phyloP scores from a whole-genome alignment of 2,797 vertebrate species.

The Scomberomorus guttatus region DNA sequence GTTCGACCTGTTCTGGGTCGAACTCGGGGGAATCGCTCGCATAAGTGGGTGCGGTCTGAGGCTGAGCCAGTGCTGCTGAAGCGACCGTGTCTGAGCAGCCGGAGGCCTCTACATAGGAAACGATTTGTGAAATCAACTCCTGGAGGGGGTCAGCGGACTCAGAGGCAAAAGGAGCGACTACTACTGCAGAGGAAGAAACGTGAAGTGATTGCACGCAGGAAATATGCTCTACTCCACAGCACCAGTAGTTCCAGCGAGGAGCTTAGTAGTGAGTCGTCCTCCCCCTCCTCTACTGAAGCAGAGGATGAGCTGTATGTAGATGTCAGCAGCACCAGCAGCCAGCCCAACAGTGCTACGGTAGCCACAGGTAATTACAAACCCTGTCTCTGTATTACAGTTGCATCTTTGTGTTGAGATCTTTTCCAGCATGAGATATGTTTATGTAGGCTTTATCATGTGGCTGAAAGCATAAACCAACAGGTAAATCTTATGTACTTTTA shows the following conservation, averaged over 20 bases:
- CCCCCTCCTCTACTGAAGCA: constrained; percentile 94
- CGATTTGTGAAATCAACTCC: constrained; percentile 91
- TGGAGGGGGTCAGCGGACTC: constrained; percentile 91
- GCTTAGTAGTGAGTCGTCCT: constrained; percentile 93
- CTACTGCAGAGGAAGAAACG: constrained; percentile 96
- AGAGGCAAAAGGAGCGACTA: constrained; percentile 96
- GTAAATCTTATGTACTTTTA: not conserved
- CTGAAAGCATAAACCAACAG: constrained; percentile 4
- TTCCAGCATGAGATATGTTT: not conserved
- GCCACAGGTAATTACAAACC: constrained; percentile 89
- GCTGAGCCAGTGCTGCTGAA: constrained; percentile 93
- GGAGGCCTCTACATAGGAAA: constrained; percentile 91
- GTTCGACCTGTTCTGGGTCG: constrained; percentile 81
- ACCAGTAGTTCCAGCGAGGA: constrained; percentile 98
- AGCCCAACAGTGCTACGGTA: constrained; percentile 90
- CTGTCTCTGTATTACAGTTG: not conserved
- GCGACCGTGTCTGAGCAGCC: constrained; percentile 91
- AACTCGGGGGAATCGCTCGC: constrained; percentile 90
- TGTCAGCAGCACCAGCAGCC: constrained; percentile 94
- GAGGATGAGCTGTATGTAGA: constrained; percentile 97
- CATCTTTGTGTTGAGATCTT: constrained; percentile 24
- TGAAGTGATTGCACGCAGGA: constrained; percentile 94
- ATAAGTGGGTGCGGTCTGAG: constrained; percentile 95
- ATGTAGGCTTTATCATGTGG: not conserved
- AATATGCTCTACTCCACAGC: constrained; percentile 95